Evolutionary conservation across 2,113 vertebrate genomes (phyloP), one percentile per base, ranked within the genome.

Genomic region (Pimephales promelas): DNA sequence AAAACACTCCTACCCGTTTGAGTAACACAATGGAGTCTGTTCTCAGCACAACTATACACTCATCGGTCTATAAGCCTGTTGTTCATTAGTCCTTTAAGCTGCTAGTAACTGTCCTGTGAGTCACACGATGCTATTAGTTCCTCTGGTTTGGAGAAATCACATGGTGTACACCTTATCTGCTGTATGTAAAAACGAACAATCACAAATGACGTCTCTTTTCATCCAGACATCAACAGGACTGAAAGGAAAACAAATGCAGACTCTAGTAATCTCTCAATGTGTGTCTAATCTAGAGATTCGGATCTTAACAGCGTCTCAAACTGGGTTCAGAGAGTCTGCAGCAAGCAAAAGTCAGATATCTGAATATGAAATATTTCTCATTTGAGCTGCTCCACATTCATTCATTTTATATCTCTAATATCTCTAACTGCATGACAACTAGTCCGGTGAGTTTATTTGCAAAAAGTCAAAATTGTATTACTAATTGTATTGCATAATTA

Each of bases 121-220:
- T 52, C 31, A 83, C 45, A 18, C 36, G 0, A 40, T 10, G 28
- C 56, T 49, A 59, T 79, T 83, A 85, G 56, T 81, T 82, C 68
- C 62, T 62, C 54, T 66, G 49, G 43, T 24, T 76, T 52, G 59
- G 78, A 81, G 84, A 85, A 81, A 85, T 85, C 84, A 85, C 78
- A 59, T 81, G 71, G 4, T 61, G n/a, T 47, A 18, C 79, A 28
- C 18, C 77, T 85, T 54, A 47, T 64, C 26, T 49, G 54, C 11
- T n/a, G 5, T n/a, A 11, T 40, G 66, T 2, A 66, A 34, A 68
- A 68, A 36, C 40, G 20, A 70, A 70, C 20, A 76, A 76, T 54
- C 49, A 56, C 49, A 11, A 11, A 13, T n/a, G 10, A 76, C 20
- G 49, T 36, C 31, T 76, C 3, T 2, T 40, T 34, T 34, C 73